Evolutionary conservation across 2,888 invertebrate species (phyloP), one percentile per base, ranked within the genome.

Genomic region (Cephalotes varians): DNA sequence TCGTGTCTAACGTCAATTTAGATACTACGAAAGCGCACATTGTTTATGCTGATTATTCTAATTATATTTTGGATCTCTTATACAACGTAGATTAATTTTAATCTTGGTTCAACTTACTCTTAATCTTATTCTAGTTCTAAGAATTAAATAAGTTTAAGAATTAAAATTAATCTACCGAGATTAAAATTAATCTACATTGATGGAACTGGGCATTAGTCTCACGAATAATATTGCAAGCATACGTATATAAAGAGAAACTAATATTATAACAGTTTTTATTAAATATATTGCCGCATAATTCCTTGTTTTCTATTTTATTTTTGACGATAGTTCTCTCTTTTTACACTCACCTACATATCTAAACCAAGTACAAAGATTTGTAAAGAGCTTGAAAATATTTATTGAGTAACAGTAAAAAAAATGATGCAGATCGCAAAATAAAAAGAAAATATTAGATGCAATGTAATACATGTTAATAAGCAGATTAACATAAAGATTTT

Each of bases 371-470:
- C 18, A 47, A 18, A 28, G 6, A 1, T 21, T 85, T 84, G 44
- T 74, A 82, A 79, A 37, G 84, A 81, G 60, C 74, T 51, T n/a
- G 76, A 64, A 83, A 82, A 83, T 73, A 84, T 72, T 89, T 89
- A 88, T 85, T 87, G 71, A 49, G 73, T 71, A 85, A 89, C 72
- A 65, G 69, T 89, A 85, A 87, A 77, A 86, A 89, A 82, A 74
- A 73, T 69, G 82, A 12, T 85, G 87, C 83, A 88, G 82, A 54
- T 79, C 49, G 81, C 81, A 81, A 83, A 86, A 82, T 81, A 85
- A 71, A 65, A 65, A 86, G 81, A 81, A 58, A 76, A n/a, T 25
- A 58, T 85, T 69, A 69, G 34, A 69, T 34, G 21, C 34, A 47
- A 7, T 37, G 21, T 40, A 34, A 67, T 34, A 54, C 40, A 69